Evolutionary conservation across 2,113 vertebrate species (phyloP), one percentile per base, ranked within the genome.

Genomic region (Cynoglossus semilaevis): DNA sequence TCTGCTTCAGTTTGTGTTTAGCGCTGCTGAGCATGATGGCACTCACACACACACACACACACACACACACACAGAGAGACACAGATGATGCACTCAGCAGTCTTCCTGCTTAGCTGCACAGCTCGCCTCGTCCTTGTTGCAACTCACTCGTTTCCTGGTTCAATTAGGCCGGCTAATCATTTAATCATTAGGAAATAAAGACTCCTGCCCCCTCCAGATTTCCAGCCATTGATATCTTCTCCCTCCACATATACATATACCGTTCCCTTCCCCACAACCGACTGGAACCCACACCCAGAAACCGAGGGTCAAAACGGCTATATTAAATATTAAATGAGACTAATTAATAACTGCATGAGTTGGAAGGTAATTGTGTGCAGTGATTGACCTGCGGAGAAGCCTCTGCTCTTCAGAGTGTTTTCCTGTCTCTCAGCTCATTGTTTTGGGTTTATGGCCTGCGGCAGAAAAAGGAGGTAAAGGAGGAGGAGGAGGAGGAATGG

Each of bases 101-200:
- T 77, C 51, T 59, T 57, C 48, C 67, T 18, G 66, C 54, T 61
- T 51, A 15, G 48, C 61, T 50, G 65, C 63, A 35, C 38, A 2
- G 38, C 48, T 70, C 50, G n/a, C 48, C 71, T 58, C 22, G 47
- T 66, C 76, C 82, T 85, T 72, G 63, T 55, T 80, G 72, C 59
- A 70, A 50, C 64, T 72, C 74, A 72, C 62, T 82, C 71, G 77
- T 78, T 85, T 88, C 65, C 67, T 76, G 52, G 16, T 81, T 84
- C 77, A 87, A 75, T 88, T 85, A 84, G 67, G 55, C 58, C 2
- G 34, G 76, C 74, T 84, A 79, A 85, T 82, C 57, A 71, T 83
- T 82, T 83, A 80, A 80, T 87, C 80, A 63, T 85, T 84, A 80
- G 70, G 64, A 76, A 85, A 82, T 73, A 74, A 82, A 77, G 57